These are phyloP conservation scores for Rhinichthys osculus DNA, from an alignment of 2,797 vertebrate species.

Conservation along the genomic window DNA sequence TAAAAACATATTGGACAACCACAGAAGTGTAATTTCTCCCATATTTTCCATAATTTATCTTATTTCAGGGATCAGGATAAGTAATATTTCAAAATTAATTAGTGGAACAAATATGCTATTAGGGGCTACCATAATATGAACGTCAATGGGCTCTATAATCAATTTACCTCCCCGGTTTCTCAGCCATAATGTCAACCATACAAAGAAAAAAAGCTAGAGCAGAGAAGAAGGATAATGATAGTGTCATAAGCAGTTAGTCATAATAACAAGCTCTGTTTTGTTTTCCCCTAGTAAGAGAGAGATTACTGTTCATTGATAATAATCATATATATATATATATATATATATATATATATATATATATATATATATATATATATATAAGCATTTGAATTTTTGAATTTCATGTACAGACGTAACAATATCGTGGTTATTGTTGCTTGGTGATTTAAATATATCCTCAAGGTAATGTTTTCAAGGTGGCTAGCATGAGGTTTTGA, in stretches of 20 bases:
- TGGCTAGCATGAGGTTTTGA: not conserved
- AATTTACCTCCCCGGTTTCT: not conserved
- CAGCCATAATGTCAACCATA: not conserved
- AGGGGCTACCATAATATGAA: not conserved
- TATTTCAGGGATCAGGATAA: not conserved
- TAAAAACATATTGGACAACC: not conserved
- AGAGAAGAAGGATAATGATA: not conserved
- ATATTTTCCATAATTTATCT: not conserved
- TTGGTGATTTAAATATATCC: not conserved
- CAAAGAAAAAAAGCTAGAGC: not conserved
- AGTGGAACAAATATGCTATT: not conserved
- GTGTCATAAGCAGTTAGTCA: not conserved
- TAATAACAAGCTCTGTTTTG: not conserved
- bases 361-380: not conserved
- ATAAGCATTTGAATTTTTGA: not conserved
- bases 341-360: not conserved
- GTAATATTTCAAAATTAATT: not conserved
- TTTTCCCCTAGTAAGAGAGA: not conserved
- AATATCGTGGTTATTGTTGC: not conserved
- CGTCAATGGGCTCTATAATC: not conserved
- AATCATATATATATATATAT: not conserved
- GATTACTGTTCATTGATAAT: not conserved
- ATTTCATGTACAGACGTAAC: not conserved
- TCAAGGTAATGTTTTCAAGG: not conserved
- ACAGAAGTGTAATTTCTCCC: not conserved